phyloP scores from a whole-genome alignment of 2,888 invertebrate species.

The Helicoverpa assulta region DNA sequence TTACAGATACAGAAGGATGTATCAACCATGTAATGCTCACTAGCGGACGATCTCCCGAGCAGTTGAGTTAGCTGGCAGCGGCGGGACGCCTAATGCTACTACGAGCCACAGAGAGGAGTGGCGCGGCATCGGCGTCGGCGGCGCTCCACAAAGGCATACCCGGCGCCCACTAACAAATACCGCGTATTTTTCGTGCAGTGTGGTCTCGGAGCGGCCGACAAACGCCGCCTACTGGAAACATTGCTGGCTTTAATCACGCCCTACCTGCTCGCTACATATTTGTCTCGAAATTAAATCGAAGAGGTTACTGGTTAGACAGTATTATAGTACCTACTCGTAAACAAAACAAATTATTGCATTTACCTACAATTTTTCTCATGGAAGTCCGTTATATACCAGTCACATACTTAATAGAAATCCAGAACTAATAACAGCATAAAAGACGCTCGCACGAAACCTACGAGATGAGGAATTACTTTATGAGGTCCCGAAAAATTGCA shows the following conservation, averaged over 20 bases:
- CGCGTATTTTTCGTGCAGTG: conserved; percentile 25
- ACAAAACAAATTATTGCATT: too few relatives aligned
- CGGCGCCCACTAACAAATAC: conserved; percentile 21
- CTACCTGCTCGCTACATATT: conserved; percentile 22
- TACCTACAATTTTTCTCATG: too few relatives aligned
- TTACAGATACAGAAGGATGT: too few relatives aligned
- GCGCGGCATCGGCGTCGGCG: neutral
- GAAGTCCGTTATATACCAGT: too few relatives aligned
- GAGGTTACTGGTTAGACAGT: neutral
- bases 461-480: too few relatives aligned
- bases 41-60: too few relatives aligned
- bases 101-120: too few relatives aligned
- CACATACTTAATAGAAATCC: neutral
- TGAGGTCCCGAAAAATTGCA: too few relatives aligned
- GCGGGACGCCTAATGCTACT: too few relatives aligned
- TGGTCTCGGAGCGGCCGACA: conserved; percentile 16
- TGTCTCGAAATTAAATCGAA: conserved; percentile 15
- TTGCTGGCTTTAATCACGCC: conserved; percentile 34
- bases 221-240: conserved; percentile 41
- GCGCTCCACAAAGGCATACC: conserved; percentile 40
- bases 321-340: too few relatives aligned
- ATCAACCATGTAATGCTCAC: neutral
- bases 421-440: neutral
- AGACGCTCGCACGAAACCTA: too few relatives aligned
- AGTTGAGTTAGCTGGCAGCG: too few relatives aligned